Percentiles rank a stretch among this genome's conserved stretches.
phyloP scores from a whole-genome alignment of 2,888 invertebrate genomes.

The Synergus japonicus region DNA sequence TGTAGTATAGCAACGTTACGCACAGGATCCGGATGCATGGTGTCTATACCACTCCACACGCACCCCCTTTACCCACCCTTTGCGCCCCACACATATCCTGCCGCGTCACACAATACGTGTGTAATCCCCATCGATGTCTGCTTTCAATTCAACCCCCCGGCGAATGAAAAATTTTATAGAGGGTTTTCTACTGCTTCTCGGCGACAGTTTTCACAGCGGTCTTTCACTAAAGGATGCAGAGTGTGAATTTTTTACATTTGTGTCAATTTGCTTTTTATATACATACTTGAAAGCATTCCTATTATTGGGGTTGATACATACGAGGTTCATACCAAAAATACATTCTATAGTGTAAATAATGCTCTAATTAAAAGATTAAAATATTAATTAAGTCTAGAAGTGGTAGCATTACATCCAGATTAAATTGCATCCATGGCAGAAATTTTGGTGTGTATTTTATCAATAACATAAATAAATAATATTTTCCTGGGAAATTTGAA shows the following conservation, averaged over 20 bases:
- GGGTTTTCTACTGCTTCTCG: conserved; percentile 42
- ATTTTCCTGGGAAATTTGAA: neutral
- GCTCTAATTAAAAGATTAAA: too few relatives aligned
- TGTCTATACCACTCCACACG: conserved; percentile 38
- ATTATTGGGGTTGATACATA: neutral
- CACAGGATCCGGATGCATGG: conserved; percentile 40
- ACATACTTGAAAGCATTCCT: neutral
- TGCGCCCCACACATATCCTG: neutral
- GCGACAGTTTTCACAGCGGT: neutral
- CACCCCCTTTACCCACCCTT: conserved; percentile 5
- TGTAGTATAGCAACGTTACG: conserved; percentile 36
- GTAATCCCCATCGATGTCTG: conserved; percentile 64
- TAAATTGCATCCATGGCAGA: too few relatives aligned
- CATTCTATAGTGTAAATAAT: too few relatives aligned
- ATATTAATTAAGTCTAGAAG: too few relatives aligned
- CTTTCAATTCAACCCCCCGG: conserved; percentile 59
- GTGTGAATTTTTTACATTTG: neutral
- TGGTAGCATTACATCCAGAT: too few relatives aligned
- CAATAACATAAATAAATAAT: too few relatives aligned
- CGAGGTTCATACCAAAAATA: neutral
- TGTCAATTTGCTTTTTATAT: neutral
- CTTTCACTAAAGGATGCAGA: neutral
- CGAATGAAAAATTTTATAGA: conserved; percentile 45
- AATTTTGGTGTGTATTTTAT: too few relatives aligned
- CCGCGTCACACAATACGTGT: conserved; percentile 51